Evolutionary conservation across 2,888 invertebrate genomes (phyloP), one percentile per base, ranked within the genome.

Genomic region (Octodonta nipae): DNA sequence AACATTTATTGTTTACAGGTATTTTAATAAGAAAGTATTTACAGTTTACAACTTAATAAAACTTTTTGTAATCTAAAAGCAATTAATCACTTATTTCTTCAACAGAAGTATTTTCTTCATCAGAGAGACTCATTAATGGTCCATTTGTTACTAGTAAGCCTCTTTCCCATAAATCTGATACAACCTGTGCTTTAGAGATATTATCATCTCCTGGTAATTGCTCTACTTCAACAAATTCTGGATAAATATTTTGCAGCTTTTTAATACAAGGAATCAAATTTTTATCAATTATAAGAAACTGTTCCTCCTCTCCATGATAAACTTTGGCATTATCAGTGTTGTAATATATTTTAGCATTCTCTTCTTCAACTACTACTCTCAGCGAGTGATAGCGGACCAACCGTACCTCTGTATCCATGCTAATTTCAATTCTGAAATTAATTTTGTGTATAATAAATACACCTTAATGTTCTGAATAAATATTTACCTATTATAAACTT

Each of bases 321-420:
- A 83, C 78, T 41, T 81, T 68, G 0, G 83, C 78, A 61, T 95
- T 95, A 52, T 91, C 87, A 26, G 77, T 66, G 42, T 78, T 77
- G 59, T 85, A 86, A 60, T 88, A 93, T 16, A 92, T 51, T 29
- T 72, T 70, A 11, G 79, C 61, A 1, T 47, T 48, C 34, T 65
- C 68, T 5, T 71, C 73, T 50, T 84, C 81, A 36, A 66, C 68
- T 0, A 83, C 72, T 49, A 87, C 61, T 43, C 63, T 63, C 15
- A 71, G 28, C 13, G 68, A 63, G 45, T 70, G 65, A 15, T 65
- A 68, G 14, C 76, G 62, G 26, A 78, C 49, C 6, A 78, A 52
- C 30, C 74, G 70, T 1, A 81, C 59, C 63, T 66, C 50, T 38
- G 70, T 67, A 57, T 75, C 67, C 51, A 73, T 62, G 56, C 64